Percentiles rank a stretch among this genome's conserved stretches.
Conservation (phyloP, 2,113 vertebrate species). For the Sander vitreus region DNA sequence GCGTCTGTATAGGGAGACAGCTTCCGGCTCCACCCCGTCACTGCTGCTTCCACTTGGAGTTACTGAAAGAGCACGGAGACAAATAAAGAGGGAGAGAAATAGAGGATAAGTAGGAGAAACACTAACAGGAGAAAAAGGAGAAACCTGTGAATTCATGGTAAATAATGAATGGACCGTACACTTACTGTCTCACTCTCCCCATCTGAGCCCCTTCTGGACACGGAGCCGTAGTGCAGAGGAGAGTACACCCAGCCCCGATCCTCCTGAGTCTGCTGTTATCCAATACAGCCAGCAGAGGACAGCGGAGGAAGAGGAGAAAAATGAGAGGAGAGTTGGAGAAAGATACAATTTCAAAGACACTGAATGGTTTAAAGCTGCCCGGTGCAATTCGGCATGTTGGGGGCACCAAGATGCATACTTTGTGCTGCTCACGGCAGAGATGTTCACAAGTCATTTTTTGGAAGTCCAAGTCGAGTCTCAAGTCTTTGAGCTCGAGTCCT, state of each 20-base stretch:
- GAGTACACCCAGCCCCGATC: slow-evolving; percentile 96
- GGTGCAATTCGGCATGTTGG: background rate
- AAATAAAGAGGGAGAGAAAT: background rate
- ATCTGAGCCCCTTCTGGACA: slow-evolving; percentile 89
- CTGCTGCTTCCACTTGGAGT: slow-evolving; percentile 40
- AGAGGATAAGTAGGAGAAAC: background rate
- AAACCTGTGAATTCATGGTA: background rate
- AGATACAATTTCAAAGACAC: background rate
- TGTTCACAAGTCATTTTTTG: too few species aligned
- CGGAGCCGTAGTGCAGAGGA: slow-evolving; percentile 91
- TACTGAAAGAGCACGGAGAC: slow-evolving; percentile 56
- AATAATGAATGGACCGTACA: slow-evolving; percentile 45
- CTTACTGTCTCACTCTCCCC: slow-evolving; percentile 94
- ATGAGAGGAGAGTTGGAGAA: slow-evolving; percentile 61
- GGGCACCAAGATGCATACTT: background rate
- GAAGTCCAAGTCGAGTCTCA: too few species aligned
- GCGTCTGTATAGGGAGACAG: slow-evolving; percentile 31
- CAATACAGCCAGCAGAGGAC: slow-evolving; percentile 80
- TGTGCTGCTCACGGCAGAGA: background rate
- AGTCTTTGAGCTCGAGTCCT: too few species aligned
- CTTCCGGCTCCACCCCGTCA: slow-evolving; percentile 26
- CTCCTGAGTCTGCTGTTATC: slow-evolving; percentile 89
- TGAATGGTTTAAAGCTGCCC: slow-evolving; percentile 20
- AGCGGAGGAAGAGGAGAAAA: slow-evolving; percentile 63
- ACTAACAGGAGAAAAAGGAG: background rate